Evolutionary conservation across 1,140 invertebrate species (phyloP).

Genomic region (Cotesia typhae): DNA sequence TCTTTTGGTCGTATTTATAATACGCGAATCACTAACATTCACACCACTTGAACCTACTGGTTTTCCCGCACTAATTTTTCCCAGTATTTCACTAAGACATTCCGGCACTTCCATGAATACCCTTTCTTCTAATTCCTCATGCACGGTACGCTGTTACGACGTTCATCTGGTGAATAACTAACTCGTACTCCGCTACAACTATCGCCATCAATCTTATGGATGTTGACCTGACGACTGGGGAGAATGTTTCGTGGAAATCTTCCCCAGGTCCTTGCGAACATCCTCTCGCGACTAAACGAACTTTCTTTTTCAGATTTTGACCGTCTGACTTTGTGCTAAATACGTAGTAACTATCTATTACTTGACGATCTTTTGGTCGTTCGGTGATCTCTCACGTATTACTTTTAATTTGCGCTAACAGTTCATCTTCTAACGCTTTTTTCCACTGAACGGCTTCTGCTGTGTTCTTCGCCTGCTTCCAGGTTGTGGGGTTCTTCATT

Average conservation of each 20-base stretch:
- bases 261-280: conserved; percentile 30
- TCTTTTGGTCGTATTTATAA: no score
- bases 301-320: conserved; percentile 41
- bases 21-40: conserved; percentile 38
- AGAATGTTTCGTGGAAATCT: conserved; percentile 25
- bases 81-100: no score
- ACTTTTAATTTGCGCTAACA: conserved; percentile 36
- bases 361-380: conserved; percentile 36
- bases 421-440: conserved; percentile 36
- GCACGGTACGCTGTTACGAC: conserved; percentile 34
- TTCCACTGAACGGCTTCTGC: conserved; percentile 33
- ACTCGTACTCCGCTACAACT: background rate
- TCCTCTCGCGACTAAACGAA: conserved; percentile 50
- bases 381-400: conserved; percentile 40
- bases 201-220: conserved; percentile 10
- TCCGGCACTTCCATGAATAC: background rate
- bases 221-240: conserved; percentile 13
- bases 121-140: conserved; percentile 50
- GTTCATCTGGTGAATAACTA: conserved; percentile 13
- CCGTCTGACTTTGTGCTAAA: conserved; percentile 42
- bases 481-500: conserved; percentile 13
- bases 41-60: no score
- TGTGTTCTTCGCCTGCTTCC: conserved; percentile 19
- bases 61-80: no score
- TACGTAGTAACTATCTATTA: conserved; percentile 45